These are phyloP conservation scores for Dipodomys ordii DNA, from an alignment of 2,113 vertebrate species.

Conservation along the genomic window DNA sequence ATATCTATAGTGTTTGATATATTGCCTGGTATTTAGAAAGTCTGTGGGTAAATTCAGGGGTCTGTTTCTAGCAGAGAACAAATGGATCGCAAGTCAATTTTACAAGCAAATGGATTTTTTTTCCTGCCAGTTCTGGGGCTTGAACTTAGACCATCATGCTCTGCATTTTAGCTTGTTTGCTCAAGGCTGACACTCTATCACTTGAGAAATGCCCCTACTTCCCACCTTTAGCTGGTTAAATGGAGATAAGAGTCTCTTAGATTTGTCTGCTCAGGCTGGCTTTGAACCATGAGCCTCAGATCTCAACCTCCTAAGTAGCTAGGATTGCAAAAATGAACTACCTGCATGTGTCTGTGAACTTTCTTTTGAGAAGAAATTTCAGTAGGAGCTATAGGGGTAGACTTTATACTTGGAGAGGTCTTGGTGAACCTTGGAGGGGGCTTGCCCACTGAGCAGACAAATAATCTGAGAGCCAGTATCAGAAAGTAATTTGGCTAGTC, in stretches of 20 bases:
- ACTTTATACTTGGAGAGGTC: not conserved
- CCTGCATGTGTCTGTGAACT: not conserved
- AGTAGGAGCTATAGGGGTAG: not conserved
- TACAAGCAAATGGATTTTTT: conserved; percentile 10
- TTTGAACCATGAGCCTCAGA: too few relatives aligned
- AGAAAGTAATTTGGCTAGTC: not conserved
- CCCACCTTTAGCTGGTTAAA: too few relatives aligned
- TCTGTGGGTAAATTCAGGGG: not conserved
- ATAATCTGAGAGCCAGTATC: not conserved
- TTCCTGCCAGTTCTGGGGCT: not conserved
- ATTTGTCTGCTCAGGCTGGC: too few relatives aligned
- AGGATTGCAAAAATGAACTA: too few relatives aligned
- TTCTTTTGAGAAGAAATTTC: conserved; percentile 42
- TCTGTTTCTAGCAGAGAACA: not conserved
- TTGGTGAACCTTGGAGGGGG: not conserved
- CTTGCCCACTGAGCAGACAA: not conserved
- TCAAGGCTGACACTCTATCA: too few relatives aligned
- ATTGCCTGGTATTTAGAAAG: not conserved
- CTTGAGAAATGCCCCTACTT: too few relatives aligned
- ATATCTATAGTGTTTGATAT: not conserved
- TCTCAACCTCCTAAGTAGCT: too few relatives aligned
- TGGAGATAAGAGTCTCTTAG: too few relatives aligned
- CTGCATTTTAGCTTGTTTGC: too few relatives aligned
- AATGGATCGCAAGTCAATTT: not conserved
- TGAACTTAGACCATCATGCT: too few relatives aligned